A percentile compares a stretch with the other conserved stretches of the same genome.
Conservation (phyloP, 2,113 vertebrate species). For the Dromaius novaehollandiae region DNA sequence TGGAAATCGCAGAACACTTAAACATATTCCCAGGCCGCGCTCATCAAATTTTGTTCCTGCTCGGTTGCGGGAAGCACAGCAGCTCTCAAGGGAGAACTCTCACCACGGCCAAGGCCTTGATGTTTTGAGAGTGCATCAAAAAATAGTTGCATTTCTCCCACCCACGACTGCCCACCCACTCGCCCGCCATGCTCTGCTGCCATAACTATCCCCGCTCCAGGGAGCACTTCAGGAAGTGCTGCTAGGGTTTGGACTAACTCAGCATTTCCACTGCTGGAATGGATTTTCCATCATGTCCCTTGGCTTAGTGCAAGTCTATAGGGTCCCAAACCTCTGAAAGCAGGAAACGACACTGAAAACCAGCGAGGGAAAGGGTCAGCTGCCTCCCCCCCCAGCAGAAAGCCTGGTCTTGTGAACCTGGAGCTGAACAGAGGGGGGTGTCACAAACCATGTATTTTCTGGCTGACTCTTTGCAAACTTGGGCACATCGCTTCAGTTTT, state of each 20-base stretch:
- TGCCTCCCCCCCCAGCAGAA: not conserved
- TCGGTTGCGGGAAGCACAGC: not conserved
- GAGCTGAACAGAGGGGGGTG: not conserved
- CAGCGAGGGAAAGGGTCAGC: not conserved
- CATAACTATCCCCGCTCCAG: accelerated
- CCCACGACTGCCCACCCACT: not conserved
- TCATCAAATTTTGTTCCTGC: not conserved
- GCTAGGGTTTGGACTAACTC: not conserved
- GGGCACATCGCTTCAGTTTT: not conserved
- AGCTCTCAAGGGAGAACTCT: not conserved
- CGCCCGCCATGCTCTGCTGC: not conserved
- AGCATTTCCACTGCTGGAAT: not conserved
- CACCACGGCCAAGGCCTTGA: not conserved
- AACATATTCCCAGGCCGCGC: not conserved
- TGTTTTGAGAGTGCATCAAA: not conserved
- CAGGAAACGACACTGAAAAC: not conserved
- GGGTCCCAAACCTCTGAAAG: not conserved
- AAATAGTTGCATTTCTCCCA: not conserved
- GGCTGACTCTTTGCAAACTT: not conserved
- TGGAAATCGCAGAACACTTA: not conserved
- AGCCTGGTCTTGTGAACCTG: not conserved
- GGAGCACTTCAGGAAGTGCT: not conserved
- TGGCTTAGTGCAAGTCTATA: not conserved
- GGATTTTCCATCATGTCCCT: not conserved
- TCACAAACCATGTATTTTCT: not conserved